Evolutionary conservation across 2,113 vertebrate species (phyloP).

Genomic region (Eulemur macaco): DNA sequence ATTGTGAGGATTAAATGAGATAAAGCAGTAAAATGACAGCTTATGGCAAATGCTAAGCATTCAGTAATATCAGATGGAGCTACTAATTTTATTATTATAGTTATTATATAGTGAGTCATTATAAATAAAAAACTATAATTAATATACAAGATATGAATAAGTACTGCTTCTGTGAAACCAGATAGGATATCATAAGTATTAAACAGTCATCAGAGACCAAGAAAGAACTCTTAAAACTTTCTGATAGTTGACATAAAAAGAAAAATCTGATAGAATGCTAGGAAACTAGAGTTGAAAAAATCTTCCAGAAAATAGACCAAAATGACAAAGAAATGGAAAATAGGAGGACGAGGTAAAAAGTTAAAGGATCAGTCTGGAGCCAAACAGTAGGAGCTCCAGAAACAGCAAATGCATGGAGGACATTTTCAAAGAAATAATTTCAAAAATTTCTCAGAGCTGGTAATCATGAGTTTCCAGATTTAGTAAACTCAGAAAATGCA

Average conservation of each 20-base stretch:
- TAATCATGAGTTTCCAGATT: background rate
- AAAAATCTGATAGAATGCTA: background rate
- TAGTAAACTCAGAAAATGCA: background rate
- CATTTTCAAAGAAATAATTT: conserved; percentile 22
- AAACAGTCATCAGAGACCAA: background rate
- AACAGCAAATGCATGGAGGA: background rate
- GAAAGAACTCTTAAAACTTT: background rate
- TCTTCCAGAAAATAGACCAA: background rate
- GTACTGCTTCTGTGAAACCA: background rate
- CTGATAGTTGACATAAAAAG: background rate
- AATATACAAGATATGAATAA: background rate
- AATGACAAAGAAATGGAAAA: background rate
- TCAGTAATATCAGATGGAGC: background rate
- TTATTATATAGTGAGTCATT: background rate
- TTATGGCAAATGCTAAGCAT: background rate
- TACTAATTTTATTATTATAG: background rate
- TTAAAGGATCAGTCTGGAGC: background rate
- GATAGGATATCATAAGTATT: background rate
- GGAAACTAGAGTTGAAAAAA: conserved; percentile 26
- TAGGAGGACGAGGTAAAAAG: background rate
- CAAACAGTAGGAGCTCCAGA: background rate
- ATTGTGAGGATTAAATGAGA: background rate
- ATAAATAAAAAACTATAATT: background rate
- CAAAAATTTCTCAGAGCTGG: background rate
- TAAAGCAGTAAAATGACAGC: background rate